These are phyloP conservation scores for Scalopus aquaticus DNA, from an alignment of 2,113 vertebrate species.

Conservation along the genomic window DNA sequence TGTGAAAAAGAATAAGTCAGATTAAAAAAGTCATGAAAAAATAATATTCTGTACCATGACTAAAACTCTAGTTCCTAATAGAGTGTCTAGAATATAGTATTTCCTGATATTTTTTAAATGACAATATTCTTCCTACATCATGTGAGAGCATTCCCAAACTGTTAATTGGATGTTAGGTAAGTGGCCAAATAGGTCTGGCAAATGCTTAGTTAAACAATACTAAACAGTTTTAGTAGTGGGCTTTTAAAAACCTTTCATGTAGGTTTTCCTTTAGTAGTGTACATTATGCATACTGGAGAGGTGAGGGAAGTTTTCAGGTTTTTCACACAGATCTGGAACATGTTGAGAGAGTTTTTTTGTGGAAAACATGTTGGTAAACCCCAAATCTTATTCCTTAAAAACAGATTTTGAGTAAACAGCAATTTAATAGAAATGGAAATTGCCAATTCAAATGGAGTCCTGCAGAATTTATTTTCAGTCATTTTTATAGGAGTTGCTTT, in stretches of 20 bases:
- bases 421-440: constrained; percentile 32
- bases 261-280: background rate
- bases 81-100: background rate
- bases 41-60: background rate
- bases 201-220: background rate
- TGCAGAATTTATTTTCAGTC: constrained; percentile 36
- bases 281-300: background rate
- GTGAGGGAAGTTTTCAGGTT: constrained; percentile 11
- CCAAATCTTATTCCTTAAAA: constrained; percentile 46
- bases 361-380: constrained; percentile 48
- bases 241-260: background rate
- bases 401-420: constrained; percentile 42
- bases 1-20: background rate
- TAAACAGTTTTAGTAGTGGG: background rate
- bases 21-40: background rate
- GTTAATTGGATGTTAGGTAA: constrained; percentile 6
- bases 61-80: background rate
- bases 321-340: constrained; percentile 21
- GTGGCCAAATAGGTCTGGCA: background rate
- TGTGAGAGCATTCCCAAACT: background rate
- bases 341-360: constrained; percentile 47
- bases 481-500: constrained; percentile 30
- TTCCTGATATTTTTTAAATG: constrained; percentile 22
- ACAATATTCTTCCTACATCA: background rate
- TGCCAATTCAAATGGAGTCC: background rate